Base-by-base conservation (phyloP, 1,140 invertebrate species). In the Spodoptera frugiperda region DNA sequence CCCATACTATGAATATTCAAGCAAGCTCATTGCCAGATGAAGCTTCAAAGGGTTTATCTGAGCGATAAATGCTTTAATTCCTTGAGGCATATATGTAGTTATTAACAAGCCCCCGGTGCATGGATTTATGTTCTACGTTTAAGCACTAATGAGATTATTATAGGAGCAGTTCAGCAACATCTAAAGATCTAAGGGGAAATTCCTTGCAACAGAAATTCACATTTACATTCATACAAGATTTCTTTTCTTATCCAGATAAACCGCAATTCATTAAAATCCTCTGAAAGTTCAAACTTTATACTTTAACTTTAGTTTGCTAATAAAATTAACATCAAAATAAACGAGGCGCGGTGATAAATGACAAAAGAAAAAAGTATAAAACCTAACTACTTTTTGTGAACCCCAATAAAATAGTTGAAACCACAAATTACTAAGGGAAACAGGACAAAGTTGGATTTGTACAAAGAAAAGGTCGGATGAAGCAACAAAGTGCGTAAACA, bases 401-500 rank as follows among this genome's bases (percentile, higher is more conserved):
- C 59, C 44, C 51, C 53, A 78, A 84, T 77, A 79, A 79, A 81
- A 83, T 80, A 83, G 79, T 73, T 79, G 65, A 67, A 80, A 76
- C 39, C 81, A 75, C 80, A 82, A 85, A 83, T 82, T 80, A 83
- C 79, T 53, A 75, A 70, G 81, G 73, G 76, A 81, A 79, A 74
- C 77, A 78, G 61, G 76, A 82, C 78, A 75, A 83, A 82, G 51
- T 79, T 81, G 77, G 82, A 81, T 85, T 81, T 79, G 71, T 80
- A 84, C 80, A 78, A 83, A 88, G 82, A 82, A 79, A 85, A 82
- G 82, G 80, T 77, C 81, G 78, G 75, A 78, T 77, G 53, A 72
- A 80, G 78, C 78, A 76, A 84, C 81, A 84, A 86, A 86, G 71
- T 80, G 67, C 78, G 84, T 87, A 89, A 87, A 89, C 84, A 85